Evolutionary conservation across 1,140 invertebrate species (phyloP).

Genomic region (Aphidius ervi): DNA sequence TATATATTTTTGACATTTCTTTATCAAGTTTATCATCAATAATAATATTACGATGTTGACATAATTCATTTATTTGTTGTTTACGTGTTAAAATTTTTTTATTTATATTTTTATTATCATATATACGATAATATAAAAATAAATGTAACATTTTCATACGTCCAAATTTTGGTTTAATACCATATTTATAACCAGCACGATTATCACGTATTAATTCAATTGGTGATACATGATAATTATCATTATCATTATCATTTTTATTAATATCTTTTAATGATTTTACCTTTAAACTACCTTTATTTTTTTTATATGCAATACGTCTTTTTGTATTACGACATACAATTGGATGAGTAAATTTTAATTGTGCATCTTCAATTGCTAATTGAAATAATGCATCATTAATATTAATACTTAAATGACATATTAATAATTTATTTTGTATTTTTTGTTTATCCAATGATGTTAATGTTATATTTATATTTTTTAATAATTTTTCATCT

Average conservation of each 20-base stretch:
- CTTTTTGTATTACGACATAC: constrained; percentile 20
- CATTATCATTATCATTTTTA: not conserved
- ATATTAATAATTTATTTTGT: constrained; percentile 57
- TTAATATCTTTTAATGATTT: too few relatives aligned
- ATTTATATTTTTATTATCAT: constrained; percentile 47
- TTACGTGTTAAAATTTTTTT: too few relatives aligned
- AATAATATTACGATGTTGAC: too few relatives aligned
- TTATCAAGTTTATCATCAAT: constrained; percentile 40
- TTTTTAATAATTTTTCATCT: constrained; percentile 59
- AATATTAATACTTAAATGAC: constrained; percentile 54
- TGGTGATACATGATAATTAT: not conserved
- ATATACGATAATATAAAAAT: constrained; percentile 66
- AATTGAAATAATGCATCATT: constrained; percentile 57
- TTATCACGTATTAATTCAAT: constrained; percentile 22
- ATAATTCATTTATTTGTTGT: too few relatives aligned
- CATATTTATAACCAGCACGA: constrained; percentile 48
- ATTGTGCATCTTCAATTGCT: constrained; percentile 60
- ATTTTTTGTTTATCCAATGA: constrained; percentile 41
- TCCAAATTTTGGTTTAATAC: constrained; percentile 65
- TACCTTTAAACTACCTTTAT: too few relatives aligned
- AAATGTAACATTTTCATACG: constrained; percentile 65
- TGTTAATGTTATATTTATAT: constrained; percentile 56
- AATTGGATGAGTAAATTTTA: constrained; percentile 47
- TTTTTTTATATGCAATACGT: too few relatives aligned
- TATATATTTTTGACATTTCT: constrained; percentile 54